Evolutionary conservation across 1,140 invertebrate genomes (phyloP), one percentile per base, ranked within the genome.

Genomic region (Bombus affinis): DNA sequence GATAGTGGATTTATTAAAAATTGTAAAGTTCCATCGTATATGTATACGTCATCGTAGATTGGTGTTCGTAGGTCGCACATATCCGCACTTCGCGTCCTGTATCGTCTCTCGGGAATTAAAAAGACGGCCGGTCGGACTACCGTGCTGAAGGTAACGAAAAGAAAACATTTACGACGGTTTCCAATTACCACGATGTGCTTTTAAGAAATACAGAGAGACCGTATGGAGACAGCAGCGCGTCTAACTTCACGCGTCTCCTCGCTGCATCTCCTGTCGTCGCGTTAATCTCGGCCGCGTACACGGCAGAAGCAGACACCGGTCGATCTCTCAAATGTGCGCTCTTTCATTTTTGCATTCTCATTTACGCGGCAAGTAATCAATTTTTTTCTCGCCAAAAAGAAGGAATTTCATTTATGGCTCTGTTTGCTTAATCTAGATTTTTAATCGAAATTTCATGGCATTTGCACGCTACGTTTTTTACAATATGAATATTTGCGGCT

Each of bases 121-220:
- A 82, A 72, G 71, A 75, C 57, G 68, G 44, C 5, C 22, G 35
- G 66, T 62, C 32, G 18, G 12, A n/a, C 59, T 57, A 22, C 32
- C 2, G 32, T 22, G 71, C 71, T 0, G 22, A 13, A 18, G 71
- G 70, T 65, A 65, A 75, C 71, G 71, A 35, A 62, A 82, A 75
- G 39, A 57, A 82, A 82, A 75, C 81, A 75, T 82, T 65, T 75
- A 42, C 71, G 39, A n/a, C 39, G 71, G 71, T 57, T 82, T 81
- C 73, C 81, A 82, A 82, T 82, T 82, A 75, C n/a, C 25, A 47
- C 53, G 71, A 75, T 75, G 71, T n/a, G 81, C 81, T 82, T 65
- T 82, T 75, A 82, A 82, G 81, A 66, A 75, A 82, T 75, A 75
- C 9, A 74, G 39, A 28, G 10, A 4, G 13, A 39, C 9, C 66